Percentiles rank a stretch among this genome's conserved stretches.
phyloP scores from a whole-genome alignment of 2,797 vertebrate genomes.

The Todus mexicanus region DNA sequence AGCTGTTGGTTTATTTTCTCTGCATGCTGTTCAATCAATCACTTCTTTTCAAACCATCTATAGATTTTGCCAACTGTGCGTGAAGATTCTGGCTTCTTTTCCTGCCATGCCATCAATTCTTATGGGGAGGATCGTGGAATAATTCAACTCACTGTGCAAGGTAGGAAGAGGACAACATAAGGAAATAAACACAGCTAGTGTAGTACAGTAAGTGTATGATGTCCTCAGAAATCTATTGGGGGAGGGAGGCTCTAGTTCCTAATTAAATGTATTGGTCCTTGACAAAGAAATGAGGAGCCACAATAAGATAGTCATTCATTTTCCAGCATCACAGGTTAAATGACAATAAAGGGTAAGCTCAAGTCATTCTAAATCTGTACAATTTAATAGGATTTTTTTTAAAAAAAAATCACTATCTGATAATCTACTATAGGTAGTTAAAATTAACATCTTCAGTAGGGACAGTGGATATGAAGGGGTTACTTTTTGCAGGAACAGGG shows the following conservation, averaged over 20 bases:
- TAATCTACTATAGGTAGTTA: neutral
- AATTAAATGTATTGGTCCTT: neutral
- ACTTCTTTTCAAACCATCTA: conserved; percentile 48
- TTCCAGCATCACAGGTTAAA: neutral
- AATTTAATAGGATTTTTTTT: neutral
- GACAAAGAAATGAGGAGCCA: neutral
- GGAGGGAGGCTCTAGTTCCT: neutral
- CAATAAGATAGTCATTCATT: neutral
- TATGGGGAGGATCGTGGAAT: conserved; percentile 97
- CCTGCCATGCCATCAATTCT: conserved; percentile 98
- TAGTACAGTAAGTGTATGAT: neutral
- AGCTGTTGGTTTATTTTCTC: neutral
- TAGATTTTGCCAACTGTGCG: conserved; percentile 96
- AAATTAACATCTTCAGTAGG: neutral
- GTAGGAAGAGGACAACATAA: conserved; percentile 70
- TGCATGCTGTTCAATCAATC: neutral
- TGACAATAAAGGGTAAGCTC: neutral
- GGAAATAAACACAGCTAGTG: neutral
- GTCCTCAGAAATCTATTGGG: neutral
- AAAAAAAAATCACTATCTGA: neutral
- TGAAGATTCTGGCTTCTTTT: conserved; percentile 98
- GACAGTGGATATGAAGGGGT: neutral
- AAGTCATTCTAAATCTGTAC: neutral
- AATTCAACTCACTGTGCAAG: conserved; percentile 98
- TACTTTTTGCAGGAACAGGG: neutral